phyloP scores from a whole-genome alignment of 2,797 vertebrate genomes.

The Melanotaenia pygmaea region DNA sequence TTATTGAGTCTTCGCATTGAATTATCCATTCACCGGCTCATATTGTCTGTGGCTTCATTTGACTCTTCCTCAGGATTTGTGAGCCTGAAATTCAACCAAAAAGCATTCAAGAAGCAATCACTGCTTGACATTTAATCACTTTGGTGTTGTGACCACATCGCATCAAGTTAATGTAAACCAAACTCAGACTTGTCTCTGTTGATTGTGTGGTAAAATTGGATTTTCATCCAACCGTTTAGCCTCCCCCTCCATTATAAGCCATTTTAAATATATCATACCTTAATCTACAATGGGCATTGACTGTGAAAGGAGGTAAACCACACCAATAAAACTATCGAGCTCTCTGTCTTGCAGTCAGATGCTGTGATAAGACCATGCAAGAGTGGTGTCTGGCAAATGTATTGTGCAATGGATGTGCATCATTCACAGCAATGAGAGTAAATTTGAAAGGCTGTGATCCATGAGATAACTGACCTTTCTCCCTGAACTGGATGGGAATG shows the following conservation, averaged over 20 bases:
- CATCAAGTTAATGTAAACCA: slow-evolving; percentile 61
- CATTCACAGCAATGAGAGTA: slow-evolving; percentile 73
- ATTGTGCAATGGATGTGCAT: slow-evolving; percentile 58
- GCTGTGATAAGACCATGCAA: slow-evolving; percentile 50
- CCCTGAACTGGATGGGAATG: slow-evolving; percentile 52
- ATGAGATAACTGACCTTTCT: slow-evolving; percentile 78
- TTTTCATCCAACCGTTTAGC: slow-evolving; percentile 72
- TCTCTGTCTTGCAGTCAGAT: slow-evolving; percentile 55
- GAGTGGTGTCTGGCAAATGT: slow-evolving; percentile 47
- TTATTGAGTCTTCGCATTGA: slow-evolving; percentile 19
- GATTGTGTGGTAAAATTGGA: slow-evolving; percentile 77
- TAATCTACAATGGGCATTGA: slow-evolving; percentile 51
- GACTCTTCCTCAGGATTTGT: neutral
- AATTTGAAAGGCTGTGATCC: slow-evolving; percentile 73
- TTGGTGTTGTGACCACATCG: slow-evolving; percentile 60
- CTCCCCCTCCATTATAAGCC: slow-evolving; percentile 59
- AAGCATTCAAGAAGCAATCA: slow-evolving; percentile 50
- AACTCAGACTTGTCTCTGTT: slow-evolving; percentile 60
- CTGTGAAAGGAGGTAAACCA: slow-evolving; percentile 54
- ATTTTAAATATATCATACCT: slow-evolving; percentile 68
- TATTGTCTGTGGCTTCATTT: slow-evolving; percentile 7
- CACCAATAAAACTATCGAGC: slow-evolving; percentile 60
- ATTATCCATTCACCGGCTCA: slow-evolving; percentile 11
- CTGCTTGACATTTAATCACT: slow-evolving; percentile 71
- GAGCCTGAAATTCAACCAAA: slow-evolving; percentile 32